Conservation (phyloP, 2,888 invertebrate species). For the Drosophila glabriapex region DNA sequence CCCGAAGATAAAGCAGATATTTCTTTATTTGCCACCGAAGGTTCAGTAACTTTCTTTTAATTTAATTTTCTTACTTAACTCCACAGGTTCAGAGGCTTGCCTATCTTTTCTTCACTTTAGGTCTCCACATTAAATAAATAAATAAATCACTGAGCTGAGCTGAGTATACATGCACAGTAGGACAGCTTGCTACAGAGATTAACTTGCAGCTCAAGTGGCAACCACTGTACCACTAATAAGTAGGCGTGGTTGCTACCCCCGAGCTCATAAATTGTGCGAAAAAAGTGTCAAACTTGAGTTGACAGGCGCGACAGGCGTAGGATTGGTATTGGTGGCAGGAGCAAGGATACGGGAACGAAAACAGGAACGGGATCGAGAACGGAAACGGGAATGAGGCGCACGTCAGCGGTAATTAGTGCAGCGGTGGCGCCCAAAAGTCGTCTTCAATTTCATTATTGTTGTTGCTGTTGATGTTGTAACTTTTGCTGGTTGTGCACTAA, state of each 20-base stretch:
- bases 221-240: constrained; percentile 44
- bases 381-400: constrained; percentile 14
- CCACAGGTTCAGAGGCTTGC: too few relatives aligned
- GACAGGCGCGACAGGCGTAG: constrained; percentile 56
- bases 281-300: constrained; percentile 80
- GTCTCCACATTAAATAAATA: neutral
- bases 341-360: neutral
- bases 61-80: neutral
- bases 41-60: neutral
- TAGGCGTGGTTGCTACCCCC: constrained; percentile 23
- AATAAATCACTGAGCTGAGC: neutral
- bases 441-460: constrained; percentile 68
- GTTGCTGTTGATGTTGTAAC: constrained; percentile 34
- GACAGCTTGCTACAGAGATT: neutral
- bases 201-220: neutral
- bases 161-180: neutral
- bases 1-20: neutral
- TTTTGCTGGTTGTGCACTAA: constrained; percentile 63
- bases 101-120: neutral
- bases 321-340: neutral
- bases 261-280: constrained; percentile 72
- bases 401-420: constrained; percentile 78
- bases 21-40: neutral
- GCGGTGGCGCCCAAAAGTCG: constrained; percentile 67
- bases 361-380: neutral